phyloP scores from a whole-genome alignment of 1,140 invertebrate species.

The Drosophila subobscura region DNA sequence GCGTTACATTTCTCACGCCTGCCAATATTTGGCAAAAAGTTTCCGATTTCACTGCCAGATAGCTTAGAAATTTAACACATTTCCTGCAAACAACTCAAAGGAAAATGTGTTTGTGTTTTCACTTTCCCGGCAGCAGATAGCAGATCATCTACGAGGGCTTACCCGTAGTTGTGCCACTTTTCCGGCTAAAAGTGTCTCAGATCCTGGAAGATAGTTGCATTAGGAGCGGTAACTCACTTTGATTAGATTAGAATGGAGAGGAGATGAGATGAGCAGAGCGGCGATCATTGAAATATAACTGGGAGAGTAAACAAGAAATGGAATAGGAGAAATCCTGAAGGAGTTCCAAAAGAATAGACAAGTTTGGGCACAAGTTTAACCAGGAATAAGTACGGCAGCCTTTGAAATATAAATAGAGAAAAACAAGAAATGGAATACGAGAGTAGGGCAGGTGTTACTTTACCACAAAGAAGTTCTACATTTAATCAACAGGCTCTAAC shows the following conservation, averaged over 20 bases:
- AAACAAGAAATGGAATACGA: no score
- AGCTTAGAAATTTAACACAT: constrained; percentile 61
- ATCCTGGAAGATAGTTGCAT: constrained; percentile 47
- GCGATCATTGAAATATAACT: not conserved
- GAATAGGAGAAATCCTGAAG: no score
- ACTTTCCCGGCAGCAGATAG: constrained; percentile 49
- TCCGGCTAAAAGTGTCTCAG: constrained; percentile 56
- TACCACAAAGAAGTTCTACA: no score
- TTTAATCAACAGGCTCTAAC: no score
- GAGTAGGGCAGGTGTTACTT: no score
- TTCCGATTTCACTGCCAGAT: constrained; percentile 67
- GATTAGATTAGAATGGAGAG: constrained; percentile 59
- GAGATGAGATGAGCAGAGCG: not conserved
- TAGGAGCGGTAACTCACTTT: constrained; percentile 66
- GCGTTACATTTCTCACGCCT: constrained; percentile 79
- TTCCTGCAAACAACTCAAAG: constrained; percentile 55
- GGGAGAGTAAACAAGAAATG: constrained; percentile 4
- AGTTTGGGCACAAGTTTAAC: no score
- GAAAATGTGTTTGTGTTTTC: constrained; percentile 66
- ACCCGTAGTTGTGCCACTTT: constrained; percentile 25
- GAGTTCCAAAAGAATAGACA: no score
- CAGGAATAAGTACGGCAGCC: no score
- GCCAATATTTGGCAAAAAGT: constrained; percentile 33
- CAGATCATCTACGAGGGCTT: constrained; percentile 27
- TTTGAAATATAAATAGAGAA: no score